These are phyloP conservation scores for Limenitis camilla DNA, from an alignment of 2,888 invertebrate species.

Conservation along the genomic window DNA sequence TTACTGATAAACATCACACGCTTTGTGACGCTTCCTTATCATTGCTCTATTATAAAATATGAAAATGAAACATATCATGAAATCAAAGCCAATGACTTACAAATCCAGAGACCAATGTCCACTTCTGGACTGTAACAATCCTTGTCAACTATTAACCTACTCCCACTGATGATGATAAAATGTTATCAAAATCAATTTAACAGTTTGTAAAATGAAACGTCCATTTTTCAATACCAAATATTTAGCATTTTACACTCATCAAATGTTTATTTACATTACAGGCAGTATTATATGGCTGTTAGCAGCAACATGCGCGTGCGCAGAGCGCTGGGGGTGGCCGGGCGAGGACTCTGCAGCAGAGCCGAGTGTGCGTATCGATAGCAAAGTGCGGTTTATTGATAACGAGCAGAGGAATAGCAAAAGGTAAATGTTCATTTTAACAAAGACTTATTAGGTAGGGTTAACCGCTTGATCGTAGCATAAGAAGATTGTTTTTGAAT, in stretches of 20 bases:
- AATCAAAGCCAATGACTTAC: too few relatives aligned
- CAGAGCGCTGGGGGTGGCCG: constrained; percentile 50
- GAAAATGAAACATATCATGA: background rate
- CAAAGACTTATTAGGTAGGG: background rate
- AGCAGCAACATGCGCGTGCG: constrained; percentile 26
- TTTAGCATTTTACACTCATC: too few relatives aligned
- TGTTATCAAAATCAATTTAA: too few relatives aligned
- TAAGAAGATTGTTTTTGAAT: too few relatives aligned
- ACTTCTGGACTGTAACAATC: too few relatives aligned
- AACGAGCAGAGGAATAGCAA: constrained; percentile 8
- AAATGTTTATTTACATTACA: background rate
- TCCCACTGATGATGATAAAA: too few relatives aligned
- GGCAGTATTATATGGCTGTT: constrained; percentile 14
- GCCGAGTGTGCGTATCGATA: constrained; percentile 49
- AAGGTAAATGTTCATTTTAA: constrained; percentile 1
- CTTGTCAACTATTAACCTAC: too few relatives aligned
- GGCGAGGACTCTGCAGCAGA: constrained; percentile 29
- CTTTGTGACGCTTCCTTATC: background rate
- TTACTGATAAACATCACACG: background rate
- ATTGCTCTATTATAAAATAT: background rate
- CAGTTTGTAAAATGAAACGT: too few relatives aligned
- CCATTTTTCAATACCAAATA: too few relatives aligned
- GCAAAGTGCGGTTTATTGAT: constrained; percentile 54
- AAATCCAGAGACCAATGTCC: too few relatives aligned
- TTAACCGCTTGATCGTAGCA: too few relatives aligned